Conservation (phyloP, 2,797 vertebrate species). For the Tokudaia tokunoshimensis region DNA sequence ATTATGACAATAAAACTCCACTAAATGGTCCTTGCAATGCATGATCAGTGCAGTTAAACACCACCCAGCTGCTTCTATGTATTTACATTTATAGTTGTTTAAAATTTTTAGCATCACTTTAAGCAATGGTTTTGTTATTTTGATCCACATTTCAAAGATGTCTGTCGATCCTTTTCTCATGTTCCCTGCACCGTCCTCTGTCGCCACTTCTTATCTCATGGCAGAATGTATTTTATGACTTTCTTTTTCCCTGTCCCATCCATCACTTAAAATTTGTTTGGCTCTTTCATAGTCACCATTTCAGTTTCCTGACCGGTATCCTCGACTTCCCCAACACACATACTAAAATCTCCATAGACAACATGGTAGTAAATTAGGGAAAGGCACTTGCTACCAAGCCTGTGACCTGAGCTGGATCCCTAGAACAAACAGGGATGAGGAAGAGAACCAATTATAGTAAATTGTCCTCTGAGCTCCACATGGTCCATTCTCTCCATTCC, state of each 20-base stretch:
- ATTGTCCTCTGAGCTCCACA: neutral
- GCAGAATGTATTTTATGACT: neutral
- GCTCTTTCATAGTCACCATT: neutral
- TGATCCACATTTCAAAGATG: neutral
- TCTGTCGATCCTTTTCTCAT: neutral
- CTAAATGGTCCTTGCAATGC: neutral
- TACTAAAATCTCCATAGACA: neutral
- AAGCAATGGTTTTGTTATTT: neutral
- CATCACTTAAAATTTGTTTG: neutral
- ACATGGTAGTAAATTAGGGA: no score
- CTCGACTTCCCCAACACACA: no score
- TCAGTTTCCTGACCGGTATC: neutral
- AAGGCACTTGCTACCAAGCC: neutral
- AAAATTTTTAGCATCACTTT: neutral
- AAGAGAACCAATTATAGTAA: neutral
- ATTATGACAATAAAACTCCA: neutral
- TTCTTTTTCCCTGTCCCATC: neutral
- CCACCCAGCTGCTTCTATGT: neutral
- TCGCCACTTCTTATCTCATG: neutral
- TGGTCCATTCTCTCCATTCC: neutral
- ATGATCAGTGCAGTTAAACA: neutral
- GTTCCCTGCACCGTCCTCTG: neutral
- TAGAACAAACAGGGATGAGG: no score
- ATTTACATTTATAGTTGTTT: neutral
- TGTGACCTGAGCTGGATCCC: neutral